phyloP scores from a whole-genome alignment of 2,797 vertebrate species.

The Kryptolebias ocellatus region DNA sequence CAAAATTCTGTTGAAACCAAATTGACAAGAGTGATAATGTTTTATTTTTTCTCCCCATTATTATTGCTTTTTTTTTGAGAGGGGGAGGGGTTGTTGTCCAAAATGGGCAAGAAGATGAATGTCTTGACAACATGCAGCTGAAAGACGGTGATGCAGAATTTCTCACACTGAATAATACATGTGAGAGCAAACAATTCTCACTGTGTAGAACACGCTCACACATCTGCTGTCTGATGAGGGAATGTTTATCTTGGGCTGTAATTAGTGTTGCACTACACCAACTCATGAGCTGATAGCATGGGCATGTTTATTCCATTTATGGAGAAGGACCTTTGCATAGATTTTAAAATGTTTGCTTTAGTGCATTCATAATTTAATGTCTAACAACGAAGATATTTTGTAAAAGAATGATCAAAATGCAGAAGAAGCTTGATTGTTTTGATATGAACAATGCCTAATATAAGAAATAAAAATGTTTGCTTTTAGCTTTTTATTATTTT shows the following conservation, averaged over 20 bases:
- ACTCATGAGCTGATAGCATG: slow-evolving; percentile 14
- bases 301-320: slow-evolving; percentile 5
- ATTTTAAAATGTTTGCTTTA: not conserved
- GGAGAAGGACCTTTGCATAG: not conserved
- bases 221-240: slow-evolving; percentile 7
- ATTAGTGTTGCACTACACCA: slow-evolving; percentile 16
- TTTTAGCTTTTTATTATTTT: too few relatives aligned
- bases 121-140: slow-evolving; percentile 26
- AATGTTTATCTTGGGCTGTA: slow-evolving; percentile 27
- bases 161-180: slow-evolving; percentile 32
- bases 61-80: too few relatives aligned
- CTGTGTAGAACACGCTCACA: slow-evolving; percentile 10
- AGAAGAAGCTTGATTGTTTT: not conserved
- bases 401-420: too few relatives aligned
- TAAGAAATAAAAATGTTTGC: too few relatives aligned
- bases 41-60: not conserved
- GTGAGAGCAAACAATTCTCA: slow-evolving; percentile 21
- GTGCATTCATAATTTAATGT: not conserved
- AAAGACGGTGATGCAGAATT: slow-evolving; percentile 20
- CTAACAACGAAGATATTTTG: not conserved
- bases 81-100: not conserved
- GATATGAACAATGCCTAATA: not conserved
- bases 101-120: slow-evolving; percentile 34
- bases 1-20: slow-evolving; percentile 29
- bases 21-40: slow-evolving; percentile 15